phyloP scores from a whole-genome alignment of 2,113 vertebrate genomes.

The Xyrauchen texanus region DNA sequence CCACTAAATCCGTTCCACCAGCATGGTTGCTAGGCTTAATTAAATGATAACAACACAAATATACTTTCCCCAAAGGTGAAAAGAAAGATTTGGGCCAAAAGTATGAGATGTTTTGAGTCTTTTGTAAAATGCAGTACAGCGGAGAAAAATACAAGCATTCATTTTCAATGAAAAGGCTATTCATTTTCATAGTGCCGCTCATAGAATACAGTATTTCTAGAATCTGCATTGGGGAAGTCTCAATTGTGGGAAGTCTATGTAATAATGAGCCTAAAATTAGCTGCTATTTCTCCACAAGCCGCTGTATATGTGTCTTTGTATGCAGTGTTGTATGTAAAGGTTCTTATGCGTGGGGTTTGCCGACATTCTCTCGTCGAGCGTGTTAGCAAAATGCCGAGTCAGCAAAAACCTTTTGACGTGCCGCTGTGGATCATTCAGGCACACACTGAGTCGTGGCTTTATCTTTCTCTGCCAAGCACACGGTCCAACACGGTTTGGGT shows the following conservation, averaged over 20 bases:
- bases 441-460: slow-evolving; percentile 46
- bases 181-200: slow-evolving; percentile 21
- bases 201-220: not conserved
- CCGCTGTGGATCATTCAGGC: slow-evolving; percentile 46
- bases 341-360: slow-evolving; percentile 4
- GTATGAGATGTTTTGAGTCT: slow-evolving; percentile 17
- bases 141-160: slow-evolving; percentile 39
- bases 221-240: slow-evolving; percentile 13
- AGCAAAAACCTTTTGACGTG: slow-evolving; percentile 57
- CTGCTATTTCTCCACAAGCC: slow-evolving; percentile 29
- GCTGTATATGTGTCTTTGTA: slow-evolving; percentile 2
- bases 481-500: slow-evolving; percentile 18
- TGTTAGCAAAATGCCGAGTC: slow-evolving; percentile 51
- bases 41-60: slow-evolving; percentile 39
- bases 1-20: too few species aligned
- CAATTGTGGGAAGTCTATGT: slow-evolving; percentile 2
- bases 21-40: not conserved
- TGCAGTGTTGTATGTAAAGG: slow-evolving; percentile 18
- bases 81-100: slow-evolving; percentile 19
- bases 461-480: slow-evolving; percentile 48
- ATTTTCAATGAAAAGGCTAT: not conserved
- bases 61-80: slow-evolving; percentile 27
- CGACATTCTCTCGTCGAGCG: slow-evolving; percentile 20
- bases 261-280: slow-evolving; percentile 46
- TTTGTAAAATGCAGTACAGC: slow-evolving; percentile 9